Percentiles rank a stretch among this genome's conserved stretches.
Evolutionary conservation across 2,888 invertebrate genomes (phyloP).

Genomic region (Caenorhabditis sp.): DNA sequence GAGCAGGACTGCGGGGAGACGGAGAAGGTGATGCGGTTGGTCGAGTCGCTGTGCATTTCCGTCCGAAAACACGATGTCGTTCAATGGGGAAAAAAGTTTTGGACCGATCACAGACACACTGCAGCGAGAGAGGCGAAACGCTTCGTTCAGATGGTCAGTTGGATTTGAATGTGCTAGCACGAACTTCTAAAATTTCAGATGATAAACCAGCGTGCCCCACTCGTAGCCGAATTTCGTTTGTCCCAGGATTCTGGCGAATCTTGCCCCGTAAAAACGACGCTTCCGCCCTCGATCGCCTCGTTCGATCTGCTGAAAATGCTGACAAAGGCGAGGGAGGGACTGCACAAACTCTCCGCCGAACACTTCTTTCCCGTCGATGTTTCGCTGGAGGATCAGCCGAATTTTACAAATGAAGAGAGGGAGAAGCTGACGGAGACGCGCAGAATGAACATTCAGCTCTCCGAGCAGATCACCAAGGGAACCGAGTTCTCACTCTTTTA

Average conservation of each 20-base stretch:
- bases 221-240: too few relatives aligned
- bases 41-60: conserved; percentile 49
- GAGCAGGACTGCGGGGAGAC: conserved; percentile 30
- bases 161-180: too few relatives aligned
- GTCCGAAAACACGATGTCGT: conserved; percentile 43
- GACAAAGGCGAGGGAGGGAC: conserved; percentile 29
- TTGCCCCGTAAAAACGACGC: conserved; percentile 33
- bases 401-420: conserved; percentile 9
- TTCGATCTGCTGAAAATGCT: conserved; percentile 10
- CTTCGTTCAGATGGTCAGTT: conserved; percentile 17
- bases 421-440: conserved; percentile 13
- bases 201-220: too few relatives aligned
- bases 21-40: conserved; percentile 40
- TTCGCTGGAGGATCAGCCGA: conserved; percentile 21
- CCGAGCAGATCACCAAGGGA: conserved; percentile 5
- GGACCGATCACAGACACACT: conserved; percentile 9
- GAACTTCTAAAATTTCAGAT: too few relatives aligned
- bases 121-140: conserved; percentile 1
- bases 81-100: conserved; percentile 40
- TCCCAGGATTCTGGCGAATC: background rate
- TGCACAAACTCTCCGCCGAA: conserved; percentile 37
- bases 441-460: conserved; percentile 40
- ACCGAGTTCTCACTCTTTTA: conserved; percentile 23
- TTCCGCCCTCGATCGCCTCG: conserved; percentile 30
- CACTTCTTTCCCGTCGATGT: conserved; percentile 44